Evolutionary conservation across 2,888 invertebrate genomes (phyloP).

Genomic region (Proisotoma minuta): DNA sequence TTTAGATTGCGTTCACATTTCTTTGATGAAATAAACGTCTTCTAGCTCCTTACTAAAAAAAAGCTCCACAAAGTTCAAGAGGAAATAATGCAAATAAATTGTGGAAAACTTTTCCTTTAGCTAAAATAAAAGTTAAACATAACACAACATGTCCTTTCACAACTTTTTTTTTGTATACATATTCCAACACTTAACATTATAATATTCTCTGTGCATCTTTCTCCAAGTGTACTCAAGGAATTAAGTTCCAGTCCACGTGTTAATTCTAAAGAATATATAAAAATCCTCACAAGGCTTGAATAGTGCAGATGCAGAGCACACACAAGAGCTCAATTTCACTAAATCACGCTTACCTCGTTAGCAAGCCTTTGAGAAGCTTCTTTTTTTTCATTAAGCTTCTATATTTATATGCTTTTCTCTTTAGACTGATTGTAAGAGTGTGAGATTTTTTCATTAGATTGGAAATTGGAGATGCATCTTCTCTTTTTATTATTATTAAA

Average conservation of each 20-base stretch:
- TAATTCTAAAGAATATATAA: background rate
- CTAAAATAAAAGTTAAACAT: no score
- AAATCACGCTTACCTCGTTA: constrained; percentile 48
- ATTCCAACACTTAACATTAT: no score
- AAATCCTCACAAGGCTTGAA: background rate
- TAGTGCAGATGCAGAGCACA: constrained; percentile 7
- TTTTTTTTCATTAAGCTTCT: constrained; percentile 5
- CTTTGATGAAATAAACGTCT: no score
- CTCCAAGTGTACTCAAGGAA: background rate
- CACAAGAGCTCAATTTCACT: constrained; percentile 45
- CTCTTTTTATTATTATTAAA: background rate
- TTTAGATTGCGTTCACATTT: no score
- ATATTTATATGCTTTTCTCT: background rate
- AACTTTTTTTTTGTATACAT: no score
- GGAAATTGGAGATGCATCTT: no score
- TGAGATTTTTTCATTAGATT: constrained; percentile 15
- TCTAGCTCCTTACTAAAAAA: no score
- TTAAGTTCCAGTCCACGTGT: constrained; percentile 16
- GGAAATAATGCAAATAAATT: no score
- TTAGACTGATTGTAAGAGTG: background rate
- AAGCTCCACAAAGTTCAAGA: no score
- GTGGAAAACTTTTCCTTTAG: no score
- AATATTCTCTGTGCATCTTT: no score
- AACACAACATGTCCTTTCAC: no score
- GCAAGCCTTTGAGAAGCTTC: constrained; percentile 41